These are phyloP conservation scores for Eutolmus rufibarbis DNA, from an alignment of 2,888 invertebrate genomes.

Conservation along the genomic window DNA sequence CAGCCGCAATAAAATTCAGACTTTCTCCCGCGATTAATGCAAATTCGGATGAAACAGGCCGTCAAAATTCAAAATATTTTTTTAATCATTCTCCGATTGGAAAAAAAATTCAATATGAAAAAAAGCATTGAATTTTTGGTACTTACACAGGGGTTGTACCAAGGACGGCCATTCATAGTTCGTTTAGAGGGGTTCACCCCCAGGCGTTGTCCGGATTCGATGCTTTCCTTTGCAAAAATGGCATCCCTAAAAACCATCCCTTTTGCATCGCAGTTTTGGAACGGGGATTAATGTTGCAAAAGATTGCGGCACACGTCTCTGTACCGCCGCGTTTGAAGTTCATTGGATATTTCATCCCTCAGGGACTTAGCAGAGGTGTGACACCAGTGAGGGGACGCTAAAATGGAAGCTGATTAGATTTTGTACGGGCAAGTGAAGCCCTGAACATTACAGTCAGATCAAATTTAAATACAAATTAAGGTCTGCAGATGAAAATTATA, in stretches of 20 bases:
- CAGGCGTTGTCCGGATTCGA: background rate
- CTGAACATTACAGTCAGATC: background rate
- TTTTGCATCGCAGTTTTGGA: background rate
- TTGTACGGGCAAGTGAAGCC: background rate
- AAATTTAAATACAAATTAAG: background rate
- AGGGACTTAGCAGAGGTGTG: background rate
- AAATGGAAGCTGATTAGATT: slow-evolving; percentile 18
- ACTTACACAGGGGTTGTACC: background rate
- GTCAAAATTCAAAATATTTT: background rate
- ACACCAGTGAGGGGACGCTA: background rate
- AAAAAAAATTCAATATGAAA: background rate
- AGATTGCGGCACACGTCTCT: background rate
- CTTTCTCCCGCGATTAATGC: background rate
- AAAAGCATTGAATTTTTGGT: background rate
- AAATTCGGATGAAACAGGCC: background rate
- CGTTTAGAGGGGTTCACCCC: background rate
- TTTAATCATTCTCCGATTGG: background rate
- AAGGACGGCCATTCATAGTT: background rate
- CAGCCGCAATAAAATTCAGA: background rate
- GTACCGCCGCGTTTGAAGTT: background rate
- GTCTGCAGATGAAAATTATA: background rate
- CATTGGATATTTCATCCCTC: slow-evolving; percentile 1
- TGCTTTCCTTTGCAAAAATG: slow-evolving; percentile 18
- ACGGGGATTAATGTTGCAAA: slow-evolving; percentile 8
- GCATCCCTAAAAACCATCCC: background rate